phyloP scores from a whole-genome alignment of 2,888 invertebrate species.

The Sclerodermus sp. region DNA sequence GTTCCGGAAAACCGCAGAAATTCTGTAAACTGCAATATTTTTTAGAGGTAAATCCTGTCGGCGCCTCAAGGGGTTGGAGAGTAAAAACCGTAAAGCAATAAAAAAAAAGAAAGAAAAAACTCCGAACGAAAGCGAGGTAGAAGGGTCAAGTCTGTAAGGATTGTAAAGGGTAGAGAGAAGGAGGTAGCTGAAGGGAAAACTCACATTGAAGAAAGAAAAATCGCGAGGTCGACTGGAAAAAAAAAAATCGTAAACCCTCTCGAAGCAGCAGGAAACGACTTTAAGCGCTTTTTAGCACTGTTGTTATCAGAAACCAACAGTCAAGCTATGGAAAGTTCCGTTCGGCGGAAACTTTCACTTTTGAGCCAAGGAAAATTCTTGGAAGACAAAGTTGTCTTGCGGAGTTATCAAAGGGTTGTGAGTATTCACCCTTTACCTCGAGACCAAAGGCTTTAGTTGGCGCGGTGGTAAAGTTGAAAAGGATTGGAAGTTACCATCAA shows the following conservation, averaged over 20 bases:
- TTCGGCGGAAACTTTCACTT: slow-evolving; percentile 41
- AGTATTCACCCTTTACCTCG: slow-evolving; percentile 39
- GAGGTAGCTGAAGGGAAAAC: slow-evolving; percentile 29
- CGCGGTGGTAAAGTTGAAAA: slow-evolving; percentile 44
- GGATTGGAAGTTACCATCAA: slow-evolving; percentile 40
- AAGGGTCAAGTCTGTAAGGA: slow-evolving; percentile 51
- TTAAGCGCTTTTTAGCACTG: slow-evolving; percentile 27
- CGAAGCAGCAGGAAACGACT: slow-evolving; percentile 11
- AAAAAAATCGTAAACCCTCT: slow-evolving; percentile 48
- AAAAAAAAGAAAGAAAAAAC: slow-evolving; percentile 47
- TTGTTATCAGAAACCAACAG: slow-evolving; percentile 22
- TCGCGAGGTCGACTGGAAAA: slow-evolving; percentile 19
- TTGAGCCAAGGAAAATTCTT: slow-evolving; percentile 11
- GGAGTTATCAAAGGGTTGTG: slow-evolving; percentile 45
- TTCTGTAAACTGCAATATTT: slow-evolving; percentile 39
- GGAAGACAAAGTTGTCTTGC: slow-evolving; percentile 9
- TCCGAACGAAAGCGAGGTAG: slow-evolving; percentile 20
- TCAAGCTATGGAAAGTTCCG: slow-evolving; percentile 5
- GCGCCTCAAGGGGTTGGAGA: slow-evolving; percentile 35
- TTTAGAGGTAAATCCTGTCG: slow-evolving; percentile 17
- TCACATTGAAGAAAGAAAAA: slow-evolving; percentile 29
- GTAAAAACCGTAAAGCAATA: slow-evolving; percentile 28
- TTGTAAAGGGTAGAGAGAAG: slow-evolving; percentile 50
- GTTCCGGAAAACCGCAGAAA: slow-evolving; percentile 42
- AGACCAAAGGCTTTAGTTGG: slow-evolving; percentile 29